phyloP scores from a whole-genome alignment of 2,888 invertebrate genomes.

The Mesorhabditis belari region DNA sequence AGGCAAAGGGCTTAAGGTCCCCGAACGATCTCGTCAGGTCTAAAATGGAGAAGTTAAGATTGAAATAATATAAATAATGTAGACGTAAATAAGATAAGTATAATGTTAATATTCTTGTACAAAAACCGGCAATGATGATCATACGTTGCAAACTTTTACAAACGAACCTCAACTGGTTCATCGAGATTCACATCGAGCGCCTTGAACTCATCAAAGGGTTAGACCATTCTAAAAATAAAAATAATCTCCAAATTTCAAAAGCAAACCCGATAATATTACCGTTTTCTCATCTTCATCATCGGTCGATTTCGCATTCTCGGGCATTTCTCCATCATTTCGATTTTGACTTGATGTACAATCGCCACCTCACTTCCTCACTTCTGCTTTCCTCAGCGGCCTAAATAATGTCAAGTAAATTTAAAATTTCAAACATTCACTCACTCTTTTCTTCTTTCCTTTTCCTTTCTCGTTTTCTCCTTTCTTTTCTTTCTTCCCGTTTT shows the following conservation, averaged over 20 bases:
- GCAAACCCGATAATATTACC: no score
- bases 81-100: no score
- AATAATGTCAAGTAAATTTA: no score
- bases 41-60: background rate
- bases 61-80: no score
- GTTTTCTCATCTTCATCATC: slow-evolving; percentile 62
- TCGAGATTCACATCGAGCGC: slow-evolving; percentile 91
- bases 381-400: no score
- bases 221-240: slow-evolving; percentile 52
- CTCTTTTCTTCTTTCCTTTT: slow-evolving; percentile 11
- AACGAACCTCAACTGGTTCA: slow-evolving; percentile 57
- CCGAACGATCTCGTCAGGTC: slow-evolving; percentile 67
- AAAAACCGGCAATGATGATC: no score
- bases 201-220: slow-evolving; percentile 76
- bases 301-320: slow-evolving; percentile 59
- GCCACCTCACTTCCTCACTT: no score
- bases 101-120: no score
- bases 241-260: background rate
- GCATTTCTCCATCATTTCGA: slow-evolving; percentile 70
- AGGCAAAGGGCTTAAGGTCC: slow-evolving; percentile 61
- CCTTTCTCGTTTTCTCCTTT: slow-evolving; percentile 48
- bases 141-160: no score
- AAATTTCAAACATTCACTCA: no score
- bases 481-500: slow-evolving; percentile 45
- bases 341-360: no score